Conservation (phyloP, 2,113 vertebrate genomes). For the Otolemur garnettii region DNA sequence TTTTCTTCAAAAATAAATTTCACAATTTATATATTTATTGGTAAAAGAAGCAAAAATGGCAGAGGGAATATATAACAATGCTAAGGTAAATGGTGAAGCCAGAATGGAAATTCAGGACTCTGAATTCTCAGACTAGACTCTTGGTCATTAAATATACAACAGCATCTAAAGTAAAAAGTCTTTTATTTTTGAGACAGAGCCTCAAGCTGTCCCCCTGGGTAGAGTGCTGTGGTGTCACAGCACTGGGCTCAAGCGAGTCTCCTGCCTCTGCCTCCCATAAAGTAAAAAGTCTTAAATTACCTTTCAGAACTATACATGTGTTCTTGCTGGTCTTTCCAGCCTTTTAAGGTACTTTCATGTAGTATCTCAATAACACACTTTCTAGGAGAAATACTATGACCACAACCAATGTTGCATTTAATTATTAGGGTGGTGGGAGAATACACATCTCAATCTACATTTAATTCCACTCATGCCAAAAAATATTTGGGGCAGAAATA, state of each 20-base stretch:
- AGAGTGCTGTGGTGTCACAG: too few relatives aligned
- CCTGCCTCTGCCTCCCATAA: background rate
- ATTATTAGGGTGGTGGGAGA: background rate
- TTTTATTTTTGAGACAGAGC: background rate
- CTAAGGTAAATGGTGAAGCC: background rate
- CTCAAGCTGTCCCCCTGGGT: too few relatives aligned
- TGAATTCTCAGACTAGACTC: background rate
- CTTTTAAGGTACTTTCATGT: background rate
- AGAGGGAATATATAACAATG: background rate
- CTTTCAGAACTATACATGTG: background rate
- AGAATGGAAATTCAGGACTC: background rate
- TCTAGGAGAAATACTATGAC: background rate
- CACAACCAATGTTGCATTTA: background rate
- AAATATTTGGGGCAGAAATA: background rate
- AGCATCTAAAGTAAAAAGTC: background rate
- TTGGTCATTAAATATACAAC: background rate
- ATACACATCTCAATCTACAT: background rate
- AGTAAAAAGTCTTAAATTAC: background rate
- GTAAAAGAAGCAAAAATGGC: background rate
- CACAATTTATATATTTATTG: background rate
- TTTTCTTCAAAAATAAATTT: background rate
- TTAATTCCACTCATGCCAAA: background rate
- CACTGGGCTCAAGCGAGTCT: too few relatives aligned
- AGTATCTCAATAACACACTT: background rate
- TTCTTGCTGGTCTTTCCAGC: background rate